phyloP scores from a whole-genome alignment of 2,797 vertebrate species.

The Ctenopoma multispine region DNA sequence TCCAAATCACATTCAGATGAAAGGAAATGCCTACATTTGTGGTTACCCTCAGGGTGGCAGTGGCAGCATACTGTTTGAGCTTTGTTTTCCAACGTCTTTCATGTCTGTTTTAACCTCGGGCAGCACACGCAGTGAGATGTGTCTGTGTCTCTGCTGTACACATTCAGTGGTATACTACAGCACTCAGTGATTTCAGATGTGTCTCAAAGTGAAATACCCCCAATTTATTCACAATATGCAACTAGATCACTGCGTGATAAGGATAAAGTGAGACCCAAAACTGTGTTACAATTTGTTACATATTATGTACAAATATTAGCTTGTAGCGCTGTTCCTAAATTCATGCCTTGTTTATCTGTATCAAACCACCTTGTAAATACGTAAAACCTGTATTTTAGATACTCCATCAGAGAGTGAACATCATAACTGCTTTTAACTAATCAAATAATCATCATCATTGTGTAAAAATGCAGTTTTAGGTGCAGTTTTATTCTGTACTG shows the following conservation, averaged over 20 bases:
- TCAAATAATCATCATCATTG: no score
- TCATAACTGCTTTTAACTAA: not conserved
- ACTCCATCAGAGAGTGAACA: no score
- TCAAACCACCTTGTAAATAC: no score
- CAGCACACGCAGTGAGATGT: not conserved
- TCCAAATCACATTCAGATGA: conserved; percentile 35
- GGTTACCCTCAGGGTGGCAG: conserved; percentile 19
- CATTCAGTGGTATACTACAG: not conserved
- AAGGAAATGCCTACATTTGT: conserved; percentile 39
- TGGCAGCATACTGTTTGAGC: not conserved
- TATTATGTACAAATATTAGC: not conserved
- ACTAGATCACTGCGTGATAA: not conserved
- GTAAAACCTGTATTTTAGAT: no score
- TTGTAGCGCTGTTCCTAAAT: not conserved
- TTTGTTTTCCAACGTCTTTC: conserved; percentile 34
- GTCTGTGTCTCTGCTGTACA: conserved; percentile 12
- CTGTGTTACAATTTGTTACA: not conserved
- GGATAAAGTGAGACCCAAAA: not conserved
- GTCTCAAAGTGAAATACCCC: conserved; percentile 9
- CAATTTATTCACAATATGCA: not conserved
- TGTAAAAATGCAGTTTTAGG: not conserved
- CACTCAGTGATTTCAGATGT: conserved; percentile 12
- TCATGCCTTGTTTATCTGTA: no score
- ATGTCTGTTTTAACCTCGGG: conserved; percentile 27
- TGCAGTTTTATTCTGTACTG: not conserved